phyloP scores from a whole-genome alignment of 2,888 invertebrate species.

The Aphelenchoides bicaudatus region DNA sequence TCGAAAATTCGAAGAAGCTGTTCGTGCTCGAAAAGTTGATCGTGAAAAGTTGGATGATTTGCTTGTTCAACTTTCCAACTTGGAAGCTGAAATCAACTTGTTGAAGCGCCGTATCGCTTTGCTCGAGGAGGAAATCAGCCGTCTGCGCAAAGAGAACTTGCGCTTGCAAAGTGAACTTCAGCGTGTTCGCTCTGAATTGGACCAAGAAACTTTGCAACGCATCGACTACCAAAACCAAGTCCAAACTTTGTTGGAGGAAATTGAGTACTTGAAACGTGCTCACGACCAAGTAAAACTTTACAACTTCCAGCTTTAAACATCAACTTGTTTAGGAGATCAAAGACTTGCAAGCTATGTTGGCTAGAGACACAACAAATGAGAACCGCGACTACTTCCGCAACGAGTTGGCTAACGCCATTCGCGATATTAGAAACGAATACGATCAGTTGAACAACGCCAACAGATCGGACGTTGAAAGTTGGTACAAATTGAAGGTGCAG shows the following conservation, averaged over 20 bases:
- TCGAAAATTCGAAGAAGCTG: slow-evolving; percentile 59
- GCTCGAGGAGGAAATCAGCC: slow-evolving; percentile 60
- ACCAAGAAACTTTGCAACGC: slow-evolving; percentile 64
- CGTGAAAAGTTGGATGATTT: slow-evolving; percentile 63
- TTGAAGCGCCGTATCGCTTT: slow-evolving; percentile 56
- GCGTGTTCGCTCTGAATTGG: slow-evolving; percentile 62
- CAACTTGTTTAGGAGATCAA: slow-evolving; percentile 62
- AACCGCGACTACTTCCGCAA: slow-evolving; percentile 66
- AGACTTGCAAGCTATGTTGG: slow-evolving; percentile 64
- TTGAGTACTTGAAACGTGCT: slow-evolving; percentile 59
- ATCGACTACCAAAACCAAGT: slow-evolving; percentile 65
- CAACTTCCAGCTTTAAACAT: slow-evolving; percentile 6
- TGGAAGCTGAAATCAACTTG: slow-evolving; percentile 63
- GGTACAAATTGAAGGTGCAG: slow-evolving; percentile 65
- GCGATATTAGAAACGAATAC: slow-evolving; percentile 65
- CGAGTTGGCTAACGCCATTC: slow-evolving; percentile 64
- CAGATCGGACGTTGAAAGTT: slow-evolving; percentile 63
- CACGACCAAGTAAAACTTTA: slow-evolving; percentile 29
- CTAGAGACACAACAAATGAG: slow-evolving; percentile 65
- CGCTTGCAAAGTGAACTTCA: slow-evolving; percentile 59
- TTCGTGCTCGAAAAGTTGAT: slow-evolving; percentile 50
- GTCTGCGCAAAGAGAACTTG: slow-evolving; percentile 62
- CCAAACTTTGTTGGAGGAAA: slow-evolving; percentile 65
- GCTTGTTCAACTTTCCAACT: slow-evolving; percentile 62
- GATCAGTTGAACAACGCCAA: slow-evolving; percentile 63